Conservation (phyloP, 2,113 vertebrate species). For the Scomber scombrus region DNA sequence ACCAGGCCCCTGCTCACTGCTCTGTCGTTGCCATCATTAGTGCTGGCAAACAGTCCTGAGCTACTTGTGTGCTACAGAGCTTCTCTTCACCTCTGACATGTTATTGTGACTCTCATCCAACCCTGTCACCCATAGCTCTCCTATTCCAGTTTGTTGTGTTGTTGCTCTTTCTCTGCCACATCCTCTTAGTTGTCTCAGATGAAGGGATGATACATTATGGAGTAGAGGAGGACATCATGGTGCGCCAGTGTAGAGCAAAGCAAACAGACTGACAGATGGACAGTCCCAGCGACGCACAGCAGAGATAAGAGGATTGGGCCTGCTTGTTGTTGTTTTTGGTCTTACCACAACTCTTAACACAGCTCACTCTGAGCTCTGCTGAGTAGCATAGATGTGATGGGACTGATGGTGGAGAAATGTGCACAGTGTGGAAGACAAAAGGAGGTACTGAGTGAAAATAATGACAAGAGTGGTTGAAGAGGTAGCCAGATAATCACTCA, state of each 20-base stretch:
- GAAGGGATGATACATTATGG: conserved; percentile 29
- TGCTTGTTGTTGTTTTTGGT: conserved; percentile 66
- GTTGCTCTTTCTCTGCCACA: conserved; percentile 22
- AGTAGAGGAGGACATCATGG: conserved; percentile 49
- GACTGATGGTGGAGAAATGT: conserved; percentile 15
- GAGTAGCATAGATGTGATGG: conserved; percentile 14
- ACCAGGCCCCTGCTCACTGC: conserved; percentile 25
- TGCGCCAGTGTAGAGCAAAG: conserved; percentile 44
- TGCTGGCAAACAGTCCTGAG: conserved; percentile 2
- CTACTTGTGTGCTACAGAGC: neutral
- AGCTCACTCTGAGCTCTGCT: conserved; percentile 45
- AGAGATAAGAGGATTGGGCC: conserved; percentile 84
- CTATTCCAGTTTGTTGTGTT: neutral
- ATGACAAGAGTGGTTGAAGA: neutral
- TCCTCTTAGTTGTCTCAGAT: conserved; percentile 24
- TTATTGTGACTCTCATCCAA: conserved; percentile 16
- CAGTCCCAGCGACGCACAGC: conserved; percentile 69
- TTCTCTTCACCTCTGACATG: neutral
- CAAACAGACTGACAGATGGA: conserved; percentile 84
- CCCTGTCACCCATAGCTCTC: conserved; percentile 1
- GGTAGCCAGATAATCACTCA: neutral
- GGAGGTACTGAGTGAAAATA: conserved; percentile 3
- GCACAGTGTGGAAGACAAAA: conserved; percentile 16
- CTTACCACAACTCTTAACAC: conserved; percentile 67
- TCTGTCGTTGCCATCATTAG: conserved; percentile 26